phyloP scores from a whole-genome alignment of 2,113 vertebrate species.

The Drymodes brunneopygia region DNA sequence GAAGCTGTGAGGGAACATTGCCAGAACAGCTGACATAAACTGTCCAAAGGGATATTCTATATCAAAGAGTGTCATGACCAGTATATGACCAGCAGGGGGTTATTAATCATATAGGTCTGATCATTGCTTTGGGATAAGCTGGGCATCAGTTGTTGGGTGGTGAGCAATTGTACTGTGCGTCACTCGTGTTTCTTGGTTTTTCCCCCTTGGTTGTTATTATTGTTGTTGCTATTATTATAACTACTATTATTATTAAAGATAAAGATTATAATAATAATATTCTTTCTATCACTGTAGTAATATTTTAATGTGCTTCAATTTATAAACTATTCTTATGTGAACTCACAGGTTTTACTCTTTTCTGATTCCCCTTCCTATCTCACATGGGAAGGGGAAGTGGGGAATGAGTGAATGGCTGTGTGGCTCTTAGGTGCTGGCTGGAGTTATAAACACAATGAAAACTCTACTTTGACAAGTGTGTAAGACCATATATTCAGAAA shows the following conservation, averaged over 20 bases:
- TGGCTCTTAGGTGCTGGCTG: not conserved
- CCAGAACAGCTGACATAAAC: not conserved
- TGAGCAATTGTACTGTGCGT: no score
- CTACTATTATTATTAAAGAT: not conserved
- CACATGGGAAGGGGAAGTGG: accelerated
- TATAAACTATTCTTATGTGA: not conserved
- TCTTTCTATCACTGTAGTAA: accelerated
- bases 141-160: not conserved
- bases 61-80: not conserved
- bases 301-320: not conserved
- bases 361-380: not conserved
- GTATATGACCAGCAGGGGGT: no score
- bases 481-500: not conserved
- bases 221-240: not conserved
- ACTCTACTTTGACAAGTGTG: not conserved
- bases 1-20: not conserved
- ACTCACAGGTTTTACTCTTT: not conserved
- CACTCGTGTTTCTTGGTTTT: accelerated
- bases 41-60: no score
- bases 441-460: not conserved
- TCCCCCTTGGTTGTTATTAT: not conserved
- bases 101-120: no score
- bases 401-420: not conserved
- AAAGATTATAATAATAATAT: not conserved
- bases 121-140: not conserved